Evolutionary conservation across 2,888 invertebrate species (phyloP).

Genomic region (Scaptomyza polygonia): DNA sequence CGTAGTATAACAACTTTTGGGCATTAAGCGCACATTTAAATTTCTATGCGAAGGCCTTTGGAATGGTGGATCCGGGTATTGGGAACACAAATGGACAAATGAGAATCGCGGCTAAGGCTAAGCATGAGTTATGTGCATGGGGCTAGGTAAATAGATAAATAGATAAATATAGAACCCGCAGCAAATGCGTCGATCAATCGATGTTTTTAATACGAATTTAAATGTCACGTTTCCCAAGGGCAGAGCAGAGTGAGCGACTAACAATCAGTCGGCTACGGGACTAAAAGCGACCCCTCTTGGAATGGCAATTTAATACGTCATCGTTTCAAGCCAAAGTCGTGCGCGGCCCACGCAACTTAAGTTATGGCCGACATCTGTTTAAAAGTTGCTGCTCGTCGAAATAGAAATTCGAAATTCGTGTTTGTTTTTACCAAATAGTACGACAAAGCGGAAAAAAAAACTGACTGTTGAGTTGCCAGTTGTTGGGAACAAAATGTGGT

Average conservation of each 20-base stretch:
- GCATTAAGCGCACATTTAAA: slow-evolving; percentile 30
- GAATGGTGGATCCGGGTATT: background rate
- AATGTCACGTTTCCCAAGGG: slow-evolving; percentile 65
- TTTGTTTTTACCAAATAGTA: slow-evolving; percentile 72
- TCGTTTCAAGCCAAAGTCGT: slow-evolving; percentile 57
- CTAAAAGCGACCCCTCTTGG: slow-evolving; percentile 4
- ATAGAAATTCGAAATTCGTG: slow-evolving; percentile 67
- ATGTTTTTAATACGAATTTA: slow-evolving; percentile 76
- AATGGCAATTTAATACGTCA: slow-evolving; percentile 75
- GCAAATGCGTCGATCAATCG: slow-evolving; percentile 67
- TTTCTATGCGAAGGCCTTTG: slow-evolving; percentile 28
- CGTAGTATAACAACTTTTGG: slow-evolving; percentile 19
- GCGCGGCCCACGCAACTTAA: slow-evolving; percentile 70
- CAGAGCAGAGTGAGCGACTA: slow-evolving; percentile 6
- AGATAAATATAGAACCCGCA: slow-evolving; percentile 77
- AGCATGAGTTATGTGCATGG: slow-evolving; percentile 71
- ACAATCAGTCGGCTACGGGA: background rate
- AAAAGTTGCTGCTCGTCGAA: slow-evolving; percentile 49
- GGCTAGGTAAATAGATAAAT: slow-evolving; percentile 67
- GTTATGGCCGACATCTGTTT: slow-evolving; percentile 73
- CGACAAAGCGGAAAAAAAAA: slow-evolving; percentile 3
- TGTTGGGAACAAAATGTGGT: no score
- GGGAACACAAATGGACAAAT: slow-evolving; percentile 13
- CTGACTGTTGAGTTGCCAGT: slow-evolving; percentile 4
- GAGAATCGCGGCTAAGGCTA: slow-evolving; percentile 35